A percentile compares a stretch with the other conserved stretches of the same genome.
These are phyloP conservation scores for Halictus ligatus DNA, from an alignment of 2,888 invertebrate genomes.

Conservation along the genomic window DNA sequence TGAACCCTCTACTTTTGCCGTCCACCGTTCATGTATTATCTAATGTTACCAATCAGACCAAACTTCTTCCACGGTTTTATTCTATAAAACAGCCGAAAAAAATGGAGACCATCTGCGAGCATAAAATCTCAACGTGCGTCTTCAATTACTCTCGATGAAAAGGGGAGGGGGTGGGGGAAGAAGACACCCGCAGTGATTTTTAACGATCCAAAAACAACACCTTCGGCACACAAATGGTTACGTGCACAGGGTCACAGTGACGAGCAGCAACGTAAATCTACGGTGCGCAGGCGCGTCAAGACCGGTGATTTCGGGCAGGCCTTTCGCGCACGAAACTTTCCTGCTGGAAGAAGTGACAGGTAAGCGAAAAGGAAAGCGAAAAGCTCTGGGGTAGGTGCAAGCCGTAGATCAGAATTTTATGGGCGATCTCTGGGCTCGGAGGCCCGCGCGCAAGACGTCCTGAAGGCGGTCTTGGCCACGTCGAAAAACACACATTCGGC, in stretches of 20 bases:
- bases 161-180: background rate
- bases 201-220: constrained; percentile 15
- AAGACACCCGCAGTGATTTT: background rate
- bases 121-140: background rate
- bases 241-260: background rate
- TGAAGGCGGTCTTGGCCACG: constrained; percentile 57
- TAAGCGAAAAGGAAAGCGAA: constrained; percentile 35
- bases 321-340: constrained; percentile 21
- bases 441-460: constrained; percentile 36
- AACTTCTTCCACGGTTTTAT: no score
- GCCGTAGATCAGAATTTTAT: constrained; percentile 70
- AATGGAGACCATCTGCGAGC: no score
- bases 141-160: background rate
- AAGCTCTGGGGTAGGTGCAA: constrained; percentile 42
- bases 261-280: constrained; percentile 25
- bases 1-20: no score
- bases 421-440: constrained; percentile 60
- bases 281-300: background rate
- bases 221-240: background rate
- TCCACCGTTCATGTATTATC: no score
- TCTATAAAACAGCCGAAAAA: no score
- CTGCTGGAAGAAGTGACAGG: constrained; percentile 41
- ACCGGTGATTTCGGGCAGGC: constrained; percentile 5
- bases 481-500: constrained; percentile 71
- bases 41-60: no score